These are phyloP conservation scores for Apis florea DNA, from an alignment of 1,140 invertebrate genomes.

Conservation along the genomic window DNA sequence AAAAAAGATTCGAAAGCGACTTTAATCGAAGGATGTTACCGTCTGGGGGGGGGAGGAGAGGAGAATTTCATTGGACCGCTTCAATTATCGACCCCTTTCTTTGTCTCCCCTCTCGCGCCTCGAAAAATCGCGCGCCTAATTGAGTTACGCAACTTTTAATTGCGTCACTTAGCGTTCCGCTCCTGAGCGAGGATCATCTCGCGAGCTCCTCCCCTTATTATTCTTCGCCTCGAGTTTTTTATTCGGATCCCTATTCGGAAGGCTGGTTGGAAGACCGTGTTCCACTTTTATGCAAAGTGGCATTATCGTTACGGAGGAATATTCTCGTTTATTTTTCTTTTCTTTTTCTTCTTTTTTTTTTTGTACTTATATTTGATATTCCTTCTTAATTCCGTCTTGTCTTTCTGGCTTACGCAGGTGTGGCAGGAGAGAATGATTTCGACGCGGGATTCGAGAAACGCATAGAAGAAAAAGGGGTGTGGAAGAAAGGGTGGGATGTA, in stretches of 20 bases:
- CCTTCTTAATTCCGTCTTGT: no score
- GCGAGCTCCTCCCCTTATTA: neutral
- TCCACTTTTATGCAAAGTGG: constrained; percentile 20
- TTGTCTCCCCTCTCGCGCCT: neutral
- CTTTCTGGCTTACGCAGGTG: no score
- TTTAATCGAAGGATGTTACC: constrained; percentile 49
- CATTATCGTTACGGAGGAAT: neutral
- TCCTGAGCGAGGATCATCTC: constrained; percentile 13
- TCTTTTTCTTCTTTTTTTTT: no score
- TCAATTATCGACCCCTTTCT: constrained; percentile 29
- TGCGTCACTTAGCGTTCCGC: constrained; percentile 23
- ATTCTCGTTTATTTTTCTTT: neutral
- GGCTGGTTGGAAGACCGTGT: no score
- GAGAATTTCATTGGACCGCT: constrained; percentile 55
- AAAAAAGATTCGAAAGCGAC: constrained; percentile 33
- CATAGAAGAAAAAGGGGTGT: no score
- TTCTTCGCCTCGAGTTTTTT: constrained; percentile 1
- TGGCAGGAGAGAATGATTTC: no score
- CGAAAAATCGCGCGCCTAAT: constrained; percentile 44
- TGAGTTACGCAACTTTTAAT: constrained; percentile 48
- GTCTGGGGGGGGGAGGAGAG: neutral
- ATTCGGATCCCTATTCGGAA: no score
- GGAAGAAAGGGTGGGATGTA: no score
- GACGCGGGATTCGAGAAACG: no score
- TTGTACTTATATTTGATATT: neutral